phyloP scores from a whole-genome alignment of 2,113 vertebrate species.

The Cromileptes altivelis region DNA sequence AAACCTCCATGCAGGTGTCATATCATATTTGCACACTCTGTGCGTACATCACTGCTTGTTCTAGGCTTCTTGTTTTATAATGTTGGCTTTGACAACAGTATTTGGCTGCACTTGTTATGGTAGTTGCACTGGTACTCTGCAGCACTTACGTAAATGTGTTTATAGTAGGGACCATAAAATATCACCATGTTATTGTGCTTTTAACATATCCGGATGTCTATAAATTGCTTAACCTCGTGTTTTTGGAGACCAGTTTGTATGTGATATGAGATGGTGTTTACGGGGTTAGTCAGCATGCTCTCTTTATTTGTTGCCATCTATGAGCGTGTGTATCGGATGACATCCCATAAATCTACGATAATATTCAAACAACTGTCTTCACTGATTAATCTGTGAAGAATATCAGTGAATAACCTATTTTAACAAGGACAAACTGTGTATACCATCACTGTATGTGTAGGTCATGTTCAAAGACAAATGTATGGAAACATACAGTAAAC shows the following conservation, averaged over 20 bases:
- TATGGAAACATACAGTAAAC: slow-evolving; percentile 7
- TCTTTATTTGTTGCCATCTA: slow-evolving; percentile 32
- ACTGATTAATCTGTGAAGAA: not conserved
- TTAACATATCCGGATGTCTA: slow-evolving; percentile 40
- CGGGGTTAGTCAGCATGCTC: not conserved
- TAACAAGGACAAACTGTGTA: slow-evolving; percentile 1
- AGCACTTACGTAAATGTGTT: slow-evolving; percentile 42
- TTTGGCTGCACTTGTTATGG: slow-evolving; percentile 21
- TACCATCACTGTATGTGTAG: not conserved
- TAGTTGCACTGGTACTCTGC: slow-evolving; percentile 13
- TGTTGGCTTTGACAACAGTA: slow-evolving; percentile 29
- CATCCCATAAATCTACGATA: slow-evolving; percentile 50
- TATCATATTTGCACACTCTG: slow-evolving; percentile 9
- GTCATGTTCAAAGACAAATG: slow-evolving; percentile 19
- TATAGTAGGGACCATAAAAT: slow-evolving; percentile 42
- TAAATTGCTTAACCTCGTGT: slow-evolving; percentile 21
- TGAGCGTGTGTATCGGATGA: slow-evolving; percentile 13
- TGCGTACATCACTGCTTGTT: not conserved
- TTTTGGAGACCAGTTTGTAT: not conserved
- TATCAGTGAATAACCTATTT: not conserved
- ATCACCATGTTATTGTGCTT: slow-evolving; percentile 46
- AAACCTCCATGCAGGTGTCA: not conserved
- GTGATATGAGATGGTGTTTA: not conserved
- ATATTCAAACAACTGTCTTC: not conserved
- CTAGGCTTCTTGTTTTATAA: slow-evolving; percentile 14